Evolutionary conservation across 2,888 invertebrate genomes (phyloP).

Genomic region (Conops quadrifasciatus): DNA sequence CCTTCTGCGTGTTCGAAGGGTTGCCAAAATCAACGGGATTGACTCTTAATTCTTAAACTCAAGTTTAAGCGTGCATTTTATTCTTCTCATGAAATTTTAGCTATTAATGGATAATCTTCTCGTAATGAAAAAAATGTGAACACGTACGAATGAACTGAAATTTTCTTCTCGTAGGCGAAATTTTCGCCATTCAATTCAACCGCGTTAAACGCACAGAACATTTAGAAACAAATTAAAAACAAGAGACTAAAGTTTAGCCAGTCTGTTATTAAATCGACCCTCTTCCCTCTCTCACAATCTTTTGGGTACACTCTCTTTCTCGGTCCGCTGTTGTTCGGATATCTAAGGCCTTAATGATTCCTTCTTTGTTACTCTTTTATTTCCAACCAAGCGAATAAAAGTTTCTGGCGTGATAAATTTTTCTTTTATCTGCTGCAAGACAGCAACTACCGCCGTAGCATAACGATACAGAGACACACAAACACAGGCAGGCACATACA

Average conservation of each 20-base stretch:
- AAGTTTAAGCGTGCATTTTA: too few species aligned
- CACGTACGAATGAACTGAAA: too few species aligned
- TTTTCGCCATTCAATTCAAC: background rate
- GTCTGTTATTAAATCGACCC: background rate
- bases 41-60: too few species aligned
- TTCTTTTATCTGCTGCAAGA: constrained; percentile 24
- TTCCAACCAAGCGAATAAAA: constrained; percentile 1
- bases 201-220: constrained; percentile 3
- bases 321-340: background rate
- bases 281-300: background rate
- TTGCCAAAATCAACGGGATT: too few species aligned
- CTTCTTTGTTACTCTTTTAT: constrained; percentile 2
- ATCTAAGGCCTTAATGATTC: background rate
- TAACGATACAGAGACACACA: constrained; percentile 19
- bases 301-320: background rate
- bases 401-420: constrained; percentile 27
- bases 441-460: constrained; percentile 23
- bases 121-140: too few species aligned
- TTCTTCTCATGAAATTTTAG: too few species aligned
- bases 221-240: constrained; percentile 24
- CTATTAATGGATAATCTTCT: too few species aligned
- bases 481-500: constrained; percentile 29
- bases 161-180: too few species aligned
- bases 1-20: too few species aligned
- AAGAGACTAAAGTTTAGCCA: background rate